These are phyloP conservation scores for Notarius lentiginosus DNA, from an alignment of 2,113 vertebrate species.

Conservation along the genomic window DNA sequence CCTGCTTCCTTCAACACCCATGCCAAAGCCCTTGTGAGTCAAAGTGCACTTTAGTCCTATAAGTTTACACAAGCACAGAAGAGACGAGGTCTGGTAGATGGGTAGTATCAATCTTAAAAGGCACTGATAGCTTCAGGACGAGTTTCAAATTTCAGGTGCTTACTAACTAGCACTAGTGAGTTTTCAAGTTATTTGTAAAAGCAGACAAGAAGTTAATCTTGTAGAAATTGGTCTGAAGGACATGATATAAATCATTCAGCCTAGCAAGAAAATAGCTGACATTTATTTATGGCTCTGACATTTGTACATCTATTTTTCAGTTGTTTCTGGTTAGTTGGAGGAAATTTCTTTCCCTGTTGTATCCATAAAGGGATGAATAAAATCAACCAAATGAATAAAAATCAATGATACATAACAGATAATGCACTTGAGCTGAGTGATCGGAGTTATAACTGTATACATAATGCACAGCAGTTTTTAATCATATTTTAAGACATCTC, in stretches of 20 bases:
- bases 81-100: conserved; percentile 28
- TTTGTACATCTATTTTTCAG: neutral
- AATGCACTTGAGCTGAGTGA: too few species aligned
- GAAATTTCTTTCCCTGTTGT: too few species aligned
- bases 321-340: neutral
- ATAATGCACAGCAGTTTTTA: neutral
- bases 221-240: neutral
- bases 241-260: neutral
- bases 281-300: neutral
- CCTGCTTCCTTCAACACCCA: conserved; percentile 60
- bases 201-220: neutral
- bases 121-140: neutral
- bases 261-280: neutral
- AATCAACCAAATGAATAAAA: neutral
- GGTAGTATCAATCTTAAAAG: conserved; percentile 20
- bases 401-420: neutral
- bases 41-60: conserved; percentile 42
- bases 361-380: neutral
- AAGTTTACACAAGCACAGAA: conserved; percentile 1
- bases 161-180: conserved; percentile 1
- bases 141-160: neutral
- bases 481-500: neutral
- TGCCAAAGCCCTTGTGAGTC: conserved; percentile 64
- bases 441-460: neutral
- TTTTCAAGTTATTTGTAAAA: neutral